phyloP scores from a whole-genome alignment of 2,797 vertebrate genomes.

The Emys orbicularis region DNA sequence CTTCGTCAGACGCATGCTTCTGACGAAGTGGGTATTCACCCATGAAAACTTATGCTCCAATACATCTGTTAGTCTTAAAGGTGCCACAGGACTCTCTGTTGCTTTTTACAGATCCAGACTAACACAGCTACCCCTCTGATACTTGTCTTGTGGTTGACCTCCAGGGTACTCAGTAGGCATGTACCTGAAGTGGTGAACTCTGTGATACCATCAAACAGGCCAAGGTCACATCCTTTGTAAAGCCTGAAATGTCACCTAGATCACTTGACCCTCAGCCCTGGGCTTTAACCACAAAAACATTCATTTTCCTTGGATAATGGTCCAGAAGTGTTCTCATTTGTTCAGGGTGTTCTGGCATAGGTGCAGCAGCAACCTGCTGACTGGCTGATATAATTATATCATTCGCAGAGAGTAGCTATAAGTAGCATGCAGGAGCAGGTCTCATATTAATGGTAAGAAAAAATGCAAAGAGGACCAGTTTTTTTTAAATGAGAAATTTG shows the following conservation, averaged over 20 bases:
- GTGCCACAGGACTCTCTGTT: no score
- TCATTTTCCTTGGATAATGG: not conserved
- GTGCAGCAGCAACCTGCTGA: accelerated
- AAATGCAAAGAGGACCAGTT: conserved; percentile 58
- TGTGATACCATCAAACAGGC: accelerated
- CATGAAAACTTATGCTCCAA: no score
- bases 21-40: no score
- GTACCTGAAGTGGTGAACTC: not conserved
- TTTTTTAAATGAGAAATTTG: conserved; percentile 58
- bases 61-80: no score
- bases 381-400: not conserved
- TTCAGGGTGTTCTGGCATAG: accelerated
- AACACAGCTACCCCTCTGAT: no score
- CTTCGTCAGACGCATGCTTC: no score
- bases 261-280: not conserved
- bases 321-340: not conserved
- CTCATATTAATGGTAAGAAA: conserved; percentile 32
- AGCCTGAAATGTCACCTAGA: not conserved
- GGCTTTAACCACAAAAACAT: not conserved
- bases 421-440: conserved; percentile 61
- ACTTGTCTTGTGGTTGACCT: not conserved
- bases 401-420: conserved; percentile 10
- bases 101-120: no score
- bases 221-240: not conserved
- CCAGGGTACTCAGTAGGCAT: not conserved